phyloP scores from a whole-genome alignment of 1,140 invertebrate species.

The Pinna nobilis region DNA sequence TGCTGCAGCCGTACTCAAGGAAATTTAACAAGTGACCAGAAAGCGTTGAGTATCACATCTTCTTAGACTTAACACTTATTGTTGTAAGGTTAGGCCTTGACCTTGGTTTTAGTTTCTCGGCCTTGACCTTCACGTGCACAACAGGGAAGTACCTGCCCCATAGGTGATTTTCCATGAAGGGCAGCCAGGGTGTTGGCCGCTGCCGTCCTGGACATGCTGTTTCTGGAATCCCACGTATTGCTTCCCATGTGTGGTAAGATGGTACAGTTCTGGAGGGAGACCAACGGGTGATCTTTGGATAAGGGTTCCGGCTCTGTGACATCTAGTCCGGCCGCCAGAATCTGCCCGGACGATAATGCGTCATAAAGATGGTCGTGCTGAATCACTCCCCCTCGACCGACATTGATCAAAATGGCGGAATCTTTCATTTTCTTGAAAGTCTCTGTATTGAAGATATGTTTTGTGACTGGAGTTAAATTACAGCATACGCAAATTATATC shows the following conservation, averaged over 20 bases:
- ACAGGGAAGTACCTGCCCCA: constrained; percentile 17
- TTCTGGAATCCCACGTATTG: constrained; percentile 87
- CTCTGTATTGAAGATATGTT: constrained; percentile 52
- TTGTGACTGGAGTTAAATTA: constrained; percentile 63
- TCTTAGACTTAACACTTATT: too few relatives aligned
- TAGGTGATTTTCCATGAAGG: constrained; percentile 79
- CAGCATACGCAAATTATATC: constrained; percentile 72
- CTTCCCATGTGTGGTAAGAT: constrained; percentile 95
- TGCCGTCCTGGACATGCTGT: constrained; percentile 88
- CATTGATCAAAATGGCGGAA: constrained; percentile 70
- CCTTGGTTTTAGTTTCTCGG: too few relatives aligned
- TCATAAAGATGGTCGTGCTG: constrained; percentile 65
- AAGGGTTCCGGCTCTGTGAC: constrained; percentile 95
- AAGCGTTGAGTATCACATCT: too few relatives aligned
- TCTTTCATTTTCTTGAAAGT: constrained; percentile 70
- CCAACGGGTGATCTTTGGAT: constrained; percentile 85
- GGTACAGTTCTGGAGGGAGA: constrained; percentile 88
- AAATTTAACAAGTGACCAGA: too few relatives aligned
- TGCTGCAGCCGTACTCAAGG: too few relatives aligned
- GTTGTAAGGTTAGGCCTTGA: too few relatives aligned
- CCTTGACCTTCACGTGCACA: too few relatives aligned
- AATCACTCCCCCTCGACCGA: constrained; percentile 70
- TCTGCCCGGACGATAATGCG: constrained; percentile 83
- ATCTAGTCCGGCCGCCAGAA: constrained; percentile 92
- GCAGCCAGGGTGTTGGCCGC: constrained; percentile 91